These are phyloP conservation scores for Pleuronectes platessa DNA, from an alignment of 2,113 vertebrate species.

Conservation along the genomic window DNA sequence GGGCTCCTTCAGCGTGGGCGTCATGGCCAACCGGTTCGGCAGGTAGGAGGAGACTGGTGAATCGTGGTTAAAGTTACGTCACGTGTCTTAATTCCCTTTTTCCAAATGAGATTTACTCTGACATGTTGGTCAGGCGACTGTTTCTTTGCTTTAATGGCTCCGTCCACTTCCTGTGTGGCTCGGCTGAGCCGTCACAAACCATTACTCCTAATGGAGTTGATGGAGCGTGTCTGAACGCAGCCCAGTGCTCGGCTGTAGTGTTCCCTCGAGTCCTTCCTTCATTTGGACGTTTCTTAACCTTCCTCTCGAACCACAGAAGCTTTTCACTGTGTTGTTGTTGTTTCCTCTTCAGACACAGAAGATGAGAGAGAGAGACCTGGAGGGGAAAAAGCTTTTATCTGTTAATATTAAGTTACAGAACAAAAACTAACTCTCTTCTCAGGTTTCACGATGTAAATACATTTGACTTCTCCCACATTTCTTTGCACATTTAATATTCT, in stretches of 20 bases:
- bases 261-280: constrained; percentile 18
- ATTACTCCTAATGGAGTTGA: constrained; percentile 33
- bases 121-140: not conserved
- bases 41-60: constrained; percentile 78
- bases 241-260: constrained; percentile 12
- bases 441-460: no score
- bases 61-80: not conserved
- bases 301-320: not conserved
- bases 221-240: constrained; percentile 9
- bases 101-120: no score
- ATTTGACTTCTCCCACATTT: no score
- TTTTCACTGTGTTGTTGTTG: no score
- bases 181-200: not conserved
- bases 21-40: constrained; percentile 92
- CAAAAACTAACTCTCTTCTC: no score
- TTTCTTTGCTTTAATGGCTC: constrained; percentile 1
- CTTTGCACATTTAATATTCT: not conserved
- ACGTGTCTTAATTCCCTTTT: not conserved
- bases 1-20: constrained; percentile 93
- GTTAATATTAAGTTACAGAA: no score
- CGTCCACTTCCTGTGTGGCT: constrained; percentile 23
- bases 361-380: no score
- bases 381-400: no score
- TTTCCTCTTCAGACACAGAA: no score
- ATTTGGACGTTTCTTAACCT: not conserved